A percentile compares a stretch with the other conserved stretches of the same genome.
phyloP scores from a whole-genome alignment of 1,140 invertebrate species.

The Brachionus calyciflorus region DNA sequence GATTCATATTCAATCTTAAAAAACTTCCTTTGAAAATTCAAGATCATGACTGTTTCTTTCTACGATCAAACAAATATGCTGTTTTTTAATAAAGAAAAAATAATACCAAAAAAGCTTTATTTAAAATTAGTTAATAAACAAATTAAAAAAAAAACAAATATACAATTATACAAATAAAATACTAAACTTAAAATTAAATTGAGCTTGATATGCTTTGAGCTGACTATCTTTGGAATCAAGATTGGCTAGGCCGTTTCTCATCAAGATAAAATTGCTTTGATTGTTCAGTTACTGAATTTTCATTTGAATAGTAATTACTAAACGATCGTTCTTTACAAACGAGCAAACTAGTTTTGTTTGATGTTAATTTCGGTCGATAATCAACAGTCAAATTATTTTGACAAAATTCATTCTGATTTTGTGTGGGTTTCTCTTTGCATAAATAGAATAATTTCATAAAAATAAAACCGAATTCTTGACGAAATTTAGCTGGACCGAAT shows the following conservation, averaged over 20 bases:
- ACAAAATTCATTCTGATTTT: neutral
- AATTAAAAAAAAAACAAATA: neutral
- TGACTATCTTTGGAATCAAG: no score
- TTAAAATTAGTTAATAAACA: no score
- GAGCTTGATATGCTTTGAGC: constrained; percentile 26
- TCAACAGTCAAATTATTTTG: neutral
- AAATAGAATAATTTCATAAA: constrained; percentile 1
- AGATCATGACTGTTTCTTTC: no score
- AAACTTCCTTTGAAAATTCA: no score
- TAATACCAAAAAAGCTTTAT: no score
- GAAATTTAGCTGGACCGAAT: constrained; percentile 37
- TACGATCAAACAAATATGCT: no score
- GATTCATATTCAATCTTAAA: no score
- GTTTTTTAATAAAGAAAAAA: no score
- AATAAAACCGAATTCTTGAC: constrained; percentile 39
- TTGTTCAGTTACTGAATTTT: constrained; percentile 12
- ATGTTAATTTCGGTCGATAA: neutral
- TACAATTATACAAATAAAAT: neutral
- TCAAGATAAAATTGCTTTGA: neutral
- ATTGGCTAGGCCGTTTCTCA: neutral
- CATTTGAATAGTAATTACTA: constrained; percentile 6
- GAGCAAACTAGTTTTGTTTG: neutral
- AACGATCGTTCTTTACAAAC: neutral
- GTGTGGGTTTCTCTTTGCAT: neutral
- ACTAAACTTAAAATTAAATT: neutral